Conservation (phyloP, 2,888 invertebrate genomes). For the Operophtera brumata region DNA sequence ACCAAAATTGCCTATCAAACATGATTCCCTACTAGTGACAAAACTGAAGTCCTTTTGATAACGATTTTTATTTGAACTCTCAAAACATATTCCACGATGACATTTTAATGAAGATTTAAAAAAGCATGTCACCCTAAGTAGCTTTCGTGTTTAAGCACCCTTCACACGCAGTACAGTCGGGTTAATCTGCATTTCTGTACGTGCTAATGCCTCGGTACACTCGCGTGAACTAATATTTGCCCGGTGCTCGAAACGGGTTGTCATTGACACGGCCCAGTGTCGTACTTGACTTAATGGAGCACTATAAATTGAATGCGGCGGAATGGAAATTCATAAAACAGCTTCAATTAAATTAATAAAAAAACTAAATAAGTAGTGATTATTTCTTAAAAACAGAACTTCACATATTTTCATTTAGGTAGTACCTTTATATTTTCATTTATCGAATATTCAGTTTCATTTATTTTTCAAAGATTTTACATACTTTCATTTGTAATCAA, state of each 20-base stretch:
- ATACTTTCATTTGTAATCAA: too few relatives aligned
- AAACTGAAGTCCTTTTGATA: constrained; percentile 1
- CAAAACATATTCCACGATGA: constrained; percentile 17
- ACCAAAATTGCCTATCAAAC: too few relatives aligned
- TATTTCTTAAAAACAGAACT: too few relatives aligned
- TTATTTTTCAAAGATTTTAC: too few relatives aligned
- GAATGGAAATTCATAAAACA: constrained; percentile 5
- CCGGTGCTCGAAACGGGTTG: constrained; percentile 65
- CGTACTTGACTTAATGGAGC: constrained; percentile 69
- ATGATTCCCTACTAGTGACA: too few relatives aligned
- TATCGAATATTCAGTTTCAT: too few relatives aligned
- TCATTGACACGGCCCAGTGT: constrained; percentile 55
- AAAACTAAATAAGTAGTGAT: too few relatives aligned
- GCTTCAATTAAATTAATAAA: background rate
- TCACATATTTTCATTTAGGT: too few relatives aligned
- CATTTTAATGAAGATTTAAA: constrained; percentile 31
- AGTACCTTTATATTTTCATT: too few relatives aligned
- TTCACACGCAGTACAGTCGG: constrained; percentile 47
- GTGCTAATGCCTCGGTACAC: constrained; percentile 58
- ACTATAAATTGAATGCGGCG: constrained; percentile 27
- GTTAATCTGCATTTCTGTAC: constrained; percentile 64
- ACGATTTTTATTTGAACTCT: constrained; percentile 6
- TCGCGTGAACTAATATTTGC: constrained; percentile 70
- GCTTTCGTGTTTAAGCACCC: constrained; percentile 56
- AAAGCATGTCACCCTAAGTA: constrained; percentile 35